Base-by-base conservation (phyloP, 1,140 invertebrate species). In the Brachionus asplanchnoidis region DNA sequence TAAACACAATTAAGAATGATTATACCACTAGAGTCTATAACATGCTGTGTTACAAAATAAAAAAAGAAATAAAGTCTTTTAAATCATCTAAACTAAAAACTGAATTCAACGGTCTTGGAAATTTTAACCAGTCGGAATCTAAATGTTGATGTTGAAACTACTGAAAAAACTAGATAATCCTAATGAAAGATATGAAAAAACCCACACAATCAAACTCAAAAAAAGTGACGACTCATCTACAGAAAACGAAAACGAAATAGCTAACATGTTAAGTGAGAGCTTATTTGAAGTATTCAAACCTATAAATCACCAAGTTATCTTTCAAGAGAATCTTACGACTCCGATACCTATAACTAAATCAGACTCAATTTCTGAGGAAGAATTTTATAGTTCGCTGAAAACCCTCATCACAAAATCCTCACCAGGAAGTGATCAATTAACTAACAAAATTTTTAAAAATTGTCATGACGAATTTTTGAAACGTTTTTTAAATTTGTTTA, bases 361-460 rank as follows among this genome's bases (percentile, higher is more conserved):
- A 17, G 68, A 68, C 23, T 14, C 8, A 68, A 68, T 68, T 32
- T 32, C 66, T 6, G 12, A 23, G 14, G 28, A 36, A 26, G 66
- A 68, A 12, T 68, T 68, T n/a, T 32, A 28, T 12, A 32, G 32
- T 28, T 9, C 68, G 11, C n/a, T 73, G n/a, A 73, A 73, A 40
- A 7, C 32, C 6, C n/a, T 40, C 9, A 73, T 40, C 68, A 20
- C 36, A 3, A 73, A 73, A 40, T 26, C 68, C n/a, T 9, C 68
- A n/a, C 32, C 68, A 3, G 68, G 68, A n/a, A 17, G n/a, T 17
- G 68, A 73, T 17, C 9, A 73, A 12, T 40, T 73, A 14, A 42
- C 8, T 12, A 73, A 73, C 32, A 73, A 73, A 73, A n/a, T 73
- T n/a, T 40, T 73, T 2, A 73, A 73, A 73, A 73, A 73, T 40